Evolutionary conservation across 2,113 vertebrate genomes (phyloP).

Genomic region (Motacilla alba): DNA sequence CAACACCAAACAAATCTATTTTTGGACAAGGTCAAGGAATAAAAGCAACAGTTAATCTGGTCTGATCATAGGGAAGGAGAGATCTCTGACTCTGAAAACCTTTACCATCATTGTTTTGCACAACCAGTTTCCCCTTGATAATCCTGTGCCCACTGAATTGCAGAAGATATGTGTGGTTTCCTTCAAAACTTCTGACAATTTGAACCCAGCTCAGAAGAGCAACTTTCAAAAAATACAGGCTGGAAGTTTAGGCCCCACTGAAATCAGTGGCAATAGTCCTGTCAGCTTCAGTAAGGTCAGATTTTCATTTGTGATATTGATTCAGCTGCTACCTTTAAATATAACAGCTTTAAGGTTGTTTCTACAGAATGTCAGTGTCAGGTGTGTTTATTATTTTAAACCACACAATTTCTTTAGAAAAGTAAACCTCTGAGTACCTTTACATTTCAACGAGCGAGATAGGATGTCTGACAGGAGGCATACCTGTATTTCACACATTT

Average conservation of each 20-base stretch:
- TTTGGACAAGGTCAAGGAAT: not conserved
- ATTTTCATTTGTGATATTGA: not conserved
- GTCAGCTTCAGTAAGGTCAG: not conserved
- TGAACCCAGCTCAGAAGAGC: not conserved
- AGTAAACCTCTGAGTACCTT: not conserved
- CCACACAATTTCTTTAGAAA: not conserved
- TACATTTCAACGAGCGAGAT: not conserved
- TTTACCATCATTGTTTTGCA: not conserved
- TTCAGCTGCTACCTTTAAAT: slow-evolving; percentile 39
- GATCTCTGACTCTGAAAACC: not conserved
- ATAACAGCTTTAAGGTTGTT: not conserved
- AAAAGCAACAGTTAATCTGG: not conserved
- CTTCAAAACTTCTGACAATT: not conserved
- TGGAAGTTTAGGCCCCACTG: not conserved
- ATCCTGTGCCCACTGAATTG: not conserved
- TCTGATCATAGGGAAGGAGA: not conserved
- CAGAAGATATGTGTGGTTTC: not conserved
- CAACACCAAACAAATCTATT: not conserved
- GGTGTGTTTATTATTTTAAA: slow-evolving; percentile 43
- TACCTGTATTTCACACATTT: not conserved
- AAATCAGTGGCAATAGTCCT: not conserved
- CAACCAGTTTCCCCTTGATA: not conserved
- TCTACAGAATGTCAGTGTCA: not conserved
- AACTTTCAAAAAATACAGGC: not conserved
- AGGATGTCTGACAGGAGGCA: not conserved